Conservation (phyloP, 2,888 invertebrate species). For the Epiperipatus broadwayi region DNA sequence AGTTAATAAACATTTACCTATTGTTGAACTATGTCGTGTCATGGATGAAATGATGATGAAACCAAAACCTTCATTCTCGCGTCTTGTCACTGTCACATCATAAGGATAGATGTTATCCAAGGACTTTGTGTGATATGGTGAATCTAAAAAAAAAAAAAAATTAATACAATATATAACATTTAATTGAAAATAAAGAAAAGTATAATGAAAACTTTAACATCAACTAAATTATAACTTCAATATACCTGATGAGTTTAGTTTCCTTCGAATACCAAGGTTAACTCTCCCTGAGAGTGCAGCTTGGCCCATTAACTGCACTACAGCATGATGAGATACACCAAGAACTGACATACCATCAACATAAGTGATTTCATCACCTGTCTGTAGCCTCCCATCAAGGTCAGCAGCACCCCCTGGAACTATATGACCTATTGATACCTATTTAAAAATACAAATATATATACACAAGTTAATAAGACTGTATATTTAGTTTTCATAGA, state of each 20-base stretch:
- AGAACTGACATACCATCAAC: slow-evolving; percentile 70
- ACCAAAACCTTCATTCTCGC: slow-evolving; percentile 90
- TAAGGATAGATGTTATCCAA: slow-evolving; percentile 41
- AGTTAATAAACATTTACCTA: slow-evolving; percentile 40
- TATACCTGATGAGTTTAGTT: too few species aligned
- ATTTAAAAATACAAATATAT: slow-evolving; percentile 18
- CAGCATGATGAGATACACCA: slow-evolving; percentile 74
- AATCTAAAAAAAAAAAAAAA: neutral
- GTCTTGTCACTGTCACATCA: slow-evolving; percentile 71
- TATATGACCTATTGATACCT: slow-evolving; percentile 85
- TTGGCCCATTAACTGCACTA: slow-evolving; percentile 73
- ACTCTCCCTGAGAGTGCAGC: slow-evolving; percentile 75
- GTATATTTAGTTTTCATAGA: too few species aligned
- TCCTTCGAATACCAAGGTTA: slow-evolving; percentile 49
- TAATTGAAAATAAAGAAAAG: neutral
- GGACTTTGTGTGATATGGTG: slow-evolving; percentile 5
- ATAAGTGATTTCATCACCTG: slow-evolving; percentile 81
- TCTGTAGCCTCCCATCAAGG: slow-evolving; percentile 65
- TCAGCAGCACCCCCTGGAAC: slow-evolving; percentile 88
- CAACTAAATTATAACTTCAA: too few species aligned
- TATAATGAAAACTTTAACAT: slow-evolving; percentile 4
- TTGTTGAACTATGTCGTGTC: slow-evolving; percentile 66
- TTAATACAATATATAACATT: too few species aligned
- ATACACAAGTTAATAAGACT: too few species aligned
- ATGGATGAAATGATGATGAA: slow-evolving; percentile 95